Conservation (phyloP, 1,140 invertebrate genomes). For the Pseudobourletiella spinata region DNA sequence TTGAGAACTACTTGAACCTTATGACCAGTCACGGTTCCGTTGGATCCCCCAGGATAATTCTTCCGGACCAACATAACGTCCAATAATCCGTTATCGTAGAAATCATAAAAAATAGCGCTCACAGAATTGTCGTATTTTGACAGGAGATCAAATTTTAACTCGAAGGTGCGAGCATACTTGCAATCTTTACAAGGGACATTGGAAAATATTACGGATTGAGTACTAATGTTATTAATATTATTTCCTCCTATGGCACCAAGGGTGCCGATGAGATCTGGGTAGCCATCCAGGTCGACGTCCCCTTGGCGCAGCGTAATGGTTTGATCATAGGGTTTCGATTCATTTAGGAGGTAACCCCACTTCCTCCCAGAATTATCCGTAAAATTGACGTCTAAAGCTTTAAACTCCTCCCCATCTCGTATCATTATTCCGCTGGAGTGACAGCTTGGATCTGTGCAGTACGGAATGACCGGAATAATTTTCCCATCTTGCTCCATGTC, state of each 20-base stretch:
- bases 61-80: slow-evolving; percentile 68
- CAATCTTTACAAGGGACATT: slow-evolving; percentile 55
- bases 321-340: slow-evolving; percentile 49
- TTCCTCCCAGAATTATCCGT: not conserved
- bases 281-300: slow-evolving; percentile 93
- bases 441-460: slow-evolving; percentile 55
- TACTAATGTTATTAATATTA: slow-evolving; percentile 42
- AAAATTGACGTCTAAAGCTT: not conserved
- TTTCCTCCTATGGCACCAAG: slow-evolving; percentile 40
- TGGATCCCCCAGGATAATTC: not conserved
- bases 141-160: slow-evolving; percentile 61
- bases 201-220: slow-evolving; percentile 62
- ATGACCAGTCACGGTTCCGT: slow-evolving; percentile 42
- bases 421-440: slow-evolving; percentile 4
- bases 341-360: not conserved
- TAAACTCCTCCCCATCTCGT: not conserved
- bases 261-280: slow-evolving; percentile 79
- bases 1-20: slow-evolving; percentile 70
- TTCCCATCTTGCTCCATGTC: slow-evolving; percentile 74
- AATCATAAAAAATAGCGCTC: slow-evolving; percentile 81
- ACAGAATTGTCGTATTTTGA: slow-evolving; percentile 44
- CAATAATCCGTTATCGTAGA: slow-evolving; percentile 70
- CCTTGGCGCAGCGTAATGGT: slow-evolving; percentile 74
- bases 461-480: slow-evolving; percentile 69
- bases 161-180: slow-evolving; percentile 53